Evolutionary conservation across 2,888 invertebrate species (phyloP).

Genomic region (Salticus scenicus): DNA sequence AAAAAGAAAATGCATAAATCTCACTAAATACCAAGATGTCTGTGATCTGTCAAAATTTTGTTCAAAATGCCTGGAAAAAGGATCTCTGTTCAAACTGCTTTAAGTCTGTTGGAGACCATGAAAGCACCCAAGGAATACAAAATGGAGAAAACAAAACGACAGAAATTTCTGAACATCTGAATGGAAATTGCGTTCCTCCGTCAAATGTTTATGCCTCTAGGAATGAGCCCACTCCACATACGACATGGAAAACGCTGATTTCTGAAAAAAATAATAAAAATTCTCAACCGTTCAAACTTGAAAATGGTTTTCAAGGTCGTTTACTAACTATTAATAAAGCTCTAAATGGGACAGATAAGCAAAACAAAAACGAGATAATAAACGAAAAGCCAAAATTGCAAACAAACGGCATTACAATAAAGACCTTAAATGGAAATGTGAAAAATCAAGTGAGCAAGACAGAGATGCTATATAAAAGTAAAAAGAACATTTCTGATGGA

Average conservation of each 20-base stretch:
- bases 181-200: constrained; percentile 1
- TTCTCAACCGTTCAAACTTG: constrained; percentile 61
- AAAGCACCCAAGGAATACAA: not conserved
- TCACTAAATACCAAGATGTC: constrained; percentile 74
- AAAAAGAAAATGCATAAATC: not conserved
- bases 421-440: not conserved
- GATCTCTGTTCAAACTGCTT: constrained; percentile 94
- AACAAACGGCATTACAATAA: not conserved
- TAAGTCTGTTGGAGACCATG: constrained; percentile 90
- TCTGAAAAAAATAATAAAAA: constrained; percentile 54
- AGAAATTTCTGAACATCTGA: not conserved
- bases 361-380: not conserved
- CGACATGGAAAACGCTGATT: constrained; percentile 65
- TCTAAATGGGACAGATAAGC: constrained; percentile 35
- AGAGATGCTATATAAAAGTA: not conserved
- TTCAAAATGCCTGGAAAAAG: constrained; percentile 95
- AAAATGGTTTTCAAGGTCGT: constrained; percentile 65
- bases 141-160: not conserved
- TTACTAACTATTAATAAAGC: constrained; percentile 60
- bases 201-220: constrained; percentile 12
- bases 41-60: constrained; percentile 89
- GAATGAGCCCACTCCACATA: constrained; percentile 35
- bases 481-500: not conserved
- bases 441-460: not conserved
- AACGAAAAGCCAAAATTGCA: not conserved